phyloP scores from a whole-genome alignment of 1,140 invertebrate genomes.

The Drosophila gunungcola region DNA sequence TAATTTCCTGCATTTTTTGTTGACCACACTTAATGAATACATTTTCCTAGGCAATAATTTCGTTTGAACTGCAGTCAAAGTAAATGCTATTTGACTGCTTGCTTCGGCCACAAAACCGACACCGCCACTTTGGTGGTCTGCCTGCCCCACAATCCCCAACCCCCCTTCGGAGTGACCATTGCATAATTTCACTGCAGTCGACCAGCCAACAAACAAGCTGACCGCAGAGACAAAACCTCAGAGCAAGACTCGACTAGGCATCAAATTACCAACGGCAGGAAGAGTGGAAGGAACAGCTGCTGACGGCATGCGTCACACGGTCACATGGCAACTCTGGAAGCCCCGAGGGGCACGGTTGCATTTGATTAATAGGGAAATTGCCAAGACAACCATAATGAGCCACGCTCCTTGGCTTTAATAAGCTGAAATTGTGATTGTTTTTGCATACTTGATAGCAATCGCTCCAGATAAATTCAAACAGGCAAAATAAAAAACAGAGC shows the following conservation, averaged over 20 bases:
- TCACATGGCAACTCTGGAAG: constrained; percentile 30
- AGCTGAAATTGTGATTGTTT: constrained; percentile 68
- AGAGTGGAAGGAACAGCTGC: constrained; percentile 32
- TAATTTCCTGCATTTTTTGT: constrained; percentile 1
- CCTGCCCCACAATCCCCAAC: background rate
- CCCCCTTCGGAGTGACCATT: constrained; percentile 25
- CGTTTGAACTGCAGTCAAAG: constrained; percentile 28
- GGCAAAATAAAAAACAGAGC: constrained; percentile 33
- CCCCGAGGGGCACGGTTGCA: constrained; percentile 3
- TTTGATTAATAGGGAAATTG: constrained; percentile 51
- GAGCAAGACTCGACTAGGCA: constrained; percentile 32
- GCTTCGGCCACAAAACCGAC: constrained; percentile 30
- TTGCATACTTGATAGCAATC: constrained; percentile 50
- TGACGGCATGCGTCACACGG: constrained; percentile 39
- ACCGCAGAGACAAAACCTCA: constrained; percentile 48
- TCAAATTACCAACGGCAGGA: constrained; percentile 28
- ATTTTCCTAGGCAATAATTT: constrained; percentile 30
- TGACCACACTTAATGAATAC: constrained; percentile 5
- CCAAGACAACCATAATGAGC: constrained; percentile 22
- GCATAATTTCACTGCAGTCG: constrained; percentile 53
- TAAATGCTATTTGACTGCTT: constrained; percentile 45
- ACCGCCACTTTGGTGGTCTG: constrained; percentile 49
- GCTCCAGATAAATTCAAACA: constrained; percentile 13
- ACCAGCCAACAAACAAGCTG: constrained; percentile 41
- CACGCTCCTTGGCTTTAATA: constrained; percentile 28